Base-by-base conservation (phyloP, 1,140 invertebrate species). In the Monochamus saltuarius region DNA sequence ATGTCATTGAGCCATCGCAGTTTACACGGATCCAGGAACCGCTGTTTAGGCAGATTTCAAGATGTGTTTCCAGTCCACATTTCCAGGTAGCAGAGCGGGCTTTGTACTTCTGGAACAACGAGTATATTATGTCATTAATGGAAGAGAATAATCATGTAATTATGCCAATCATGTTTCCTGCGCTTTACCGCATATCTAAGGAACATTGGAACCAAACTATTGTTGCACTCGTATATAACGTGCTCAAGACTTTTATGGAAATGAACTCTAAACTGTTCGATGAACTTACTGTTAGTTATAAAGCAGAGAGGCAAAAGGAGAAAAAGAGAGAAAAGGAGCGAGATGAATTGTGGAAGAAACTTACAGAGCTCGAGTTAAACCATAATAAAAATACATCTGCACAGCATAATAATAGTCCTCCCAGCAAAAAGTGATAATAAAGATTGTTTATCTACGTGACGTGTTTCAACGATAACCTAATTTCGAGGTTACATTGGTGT, bases 201-300 rank as follows among this genome's bases (percentile, higher is more conserved):
- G 94, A 98, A 79, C 97, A 99, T 80, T 99, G 97, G 97, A 99
- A 99, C 83, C 96, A 98, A 84, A 99, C 97, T 56, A 99, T 99
- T 73, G 91, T 98, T 69, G 96, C 97, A 42, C 88, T 99, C 68
- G 95, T 99, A 73, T 99, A 99, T 83, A 99, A 99, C 81, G 97
- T 98, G 73, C 86, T 99, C 71, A 99, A 99, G 82, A 91, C 97
- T 61, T 99, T 99, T 80, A 99, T 99, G 97, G 97, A 99, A 81
- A 98, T 99, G 94, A 98, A 99, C 83, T 96, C 95, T 72, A 98
- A 97, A 80, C 85, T 99, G 37, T 99, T 99, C 80, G 96, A 99
- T 81, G 94, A 98, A 79, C 89, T 98, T 74, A 97, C 96, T 70
- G 92, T 95, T 74, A 95, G 94, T 78, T 98, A 98, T 82, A 98